These are phyloP conservation scores for Aphelocoma coerulescens DNA, from an alignment of 2,113 vertebrate genomes.

Conservation along the genomic window DNA sequence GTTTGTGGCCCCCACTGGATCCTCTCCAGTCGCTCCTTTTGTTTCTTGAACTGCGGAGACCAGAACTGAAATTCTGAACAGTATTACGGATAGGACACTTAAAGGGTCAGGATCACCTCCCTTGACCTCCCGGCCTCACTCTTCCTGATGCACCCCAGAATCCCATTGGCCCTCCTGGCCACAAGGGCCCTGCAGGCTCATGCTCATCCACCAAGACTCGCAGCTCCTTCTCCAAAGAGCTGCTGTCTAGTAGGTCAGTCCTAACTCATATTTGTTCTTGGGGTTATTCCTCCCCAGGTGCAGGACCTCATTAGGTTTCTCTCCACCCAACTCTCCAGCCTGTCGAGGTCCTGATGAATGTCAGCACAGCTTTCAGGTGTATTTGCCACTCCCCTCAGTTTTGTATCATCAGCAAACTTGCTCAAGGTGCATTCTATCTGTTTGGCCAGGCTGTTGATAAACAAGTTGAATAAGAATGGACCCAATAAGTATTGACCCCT, in stretches of 20 bases:
- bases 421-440: background rate
- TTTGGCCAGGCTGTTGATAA: background rate
- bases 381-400: background rate
- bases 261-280: background rate
- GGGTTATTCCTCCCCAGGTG: background rate
- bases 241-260: background rate
- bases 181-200: background rate
- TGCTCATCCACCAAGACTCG: background rate
- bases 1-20: background rate
- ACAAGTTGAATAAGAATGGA: background rate
- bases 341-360: background rate
- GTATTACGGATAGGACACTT: rapidly evolving
- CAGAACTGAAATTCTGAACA: background rate
- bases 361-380: background rate
- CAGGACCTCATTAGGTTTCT: background rate
- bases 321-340: background rate
- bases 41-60: background rate
- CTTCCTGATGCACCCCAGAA: no score
- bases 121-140: background rate
- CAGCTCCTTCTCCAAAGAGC: background rate
- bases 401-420: background rate
- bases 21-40: background rate
- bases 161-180: background rate
- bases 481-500: background rate
- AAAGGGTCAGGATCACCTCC: background rate